Percentiles rank a stretch among this genome's conserved stretches.
These are phyloP conservation scores for Oxyscelio sp. DNA, from an alignment of 2,888 invertebrate species.

Conservation along the genomic window DNA sequence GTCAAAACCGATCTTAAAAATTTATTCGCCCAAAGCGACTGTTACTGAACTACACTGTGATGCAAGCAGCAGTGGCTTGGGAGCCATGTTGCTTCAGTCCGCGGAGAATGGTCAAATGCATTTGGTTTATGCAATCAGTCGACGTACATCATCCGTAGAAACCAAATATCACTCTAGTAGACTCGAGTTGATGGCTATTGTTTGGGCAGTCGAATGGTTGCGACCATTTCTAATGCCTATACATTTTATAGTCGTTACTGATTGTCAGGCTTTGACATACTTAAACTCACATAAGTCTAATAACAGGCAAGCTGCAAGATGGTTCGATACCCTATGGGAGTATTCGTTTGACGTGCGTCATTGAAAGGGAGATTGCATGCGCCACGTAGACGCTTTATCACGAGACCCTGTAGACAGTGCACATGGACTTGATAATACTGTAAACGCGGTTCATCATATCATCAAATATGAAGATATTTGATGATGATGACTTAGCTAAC, in stretches of 20 bases:
- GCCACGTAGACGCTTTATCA: conserved; percentile 14
- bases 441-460: background rate
- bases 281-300: too few relatives aligned
- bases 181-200: conserved; percentile 17
- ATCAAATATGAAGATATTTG: too few relatives aligned
- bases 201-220: conserved; percentile 15
- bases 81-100: conserved; percentile 49
- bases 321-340: conserved; percentile 5
- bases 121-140: conserved; percentile 26
- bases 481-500: too few relatives aligned
- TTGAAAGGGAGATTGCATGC: background rate
- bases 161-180: conserved; percentile 76
- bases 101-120: conserved; percentile 61
- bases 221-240: conserved; percentile 74
- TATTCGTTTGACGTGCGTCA: conserved; percentile 44
- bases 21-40: background rate
- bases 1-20: background rate
- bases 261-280: too few relatives aligned
- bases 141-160: conserved; percentile 75
- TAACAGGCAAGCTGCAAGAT: too few relatives aligned
- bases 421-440: background rate
- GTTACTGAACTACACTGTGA: conserved; percentile 14
- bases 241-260: conserved; percentile 63
- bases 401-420: background rate
- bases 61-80: conserved; percentile 20